These are phyloP conservation scores for Chironomus striatipennis DNA, from an alignment of 1,140 invertebrate genomes.

Conservation along the genomic window DNA sequence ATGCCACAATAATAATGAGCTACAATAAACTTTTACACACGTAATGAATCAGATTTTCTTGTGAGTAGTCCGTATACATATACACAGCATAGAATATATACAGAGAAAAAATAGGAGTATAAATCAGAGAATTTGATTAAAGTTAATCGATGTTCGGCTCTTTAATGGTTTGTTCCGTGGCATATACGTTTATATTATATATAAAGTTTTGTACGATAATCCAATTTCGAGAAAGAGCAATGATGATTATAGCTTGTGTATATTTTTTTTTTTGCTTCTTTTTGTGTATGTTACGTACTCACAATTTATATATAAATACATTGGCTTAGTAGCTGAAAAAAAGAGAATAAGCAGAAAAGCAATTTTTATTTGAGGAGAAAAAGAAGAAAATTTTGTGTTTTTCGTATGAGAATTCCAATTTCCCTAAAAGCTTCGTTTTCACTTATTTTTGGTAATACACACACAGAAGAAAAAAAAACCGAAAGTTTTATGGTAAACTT, in stretches of 20 bases:
- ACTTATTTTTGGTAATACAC: not conserved
- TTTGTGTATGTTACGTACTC: too few species aligned
- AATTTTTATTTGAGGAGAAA: not conserved
- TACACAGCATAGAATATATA: too few species aligned
- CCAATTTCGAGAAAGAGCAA: not conserved
- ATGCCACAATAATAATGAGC: conserved; percentile 16
- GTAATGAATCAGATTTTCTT: conserved; percentile 20
- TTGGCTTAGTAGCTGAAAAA: too few species aligned
- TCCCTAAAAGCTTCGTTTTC: conserved; percentile 7
- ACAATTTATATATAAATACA: too few species aligned
- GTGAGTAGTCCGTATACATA: too few species aligned
- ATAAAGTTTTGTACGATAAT: not conserved
- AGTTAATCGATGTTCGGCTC: not conserved
- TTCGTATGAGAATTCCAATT: conserved; percentile 3
- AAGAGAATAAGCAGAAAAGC: too few species aligned
- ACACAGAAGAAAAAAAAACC: not conserved
- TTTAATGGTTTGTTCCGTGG: not conserved
- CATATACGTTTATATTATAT: not conserved
- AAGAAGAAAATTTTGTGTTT: not conserved
- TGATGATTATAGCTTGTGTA: not conserved
- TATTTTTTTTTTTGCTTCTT: too few species aligned
- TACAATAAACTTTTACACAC: conserved; percentile 22
- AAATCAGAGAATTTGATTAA: not conserved
- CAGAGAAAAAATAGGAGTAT: too few species aligned
- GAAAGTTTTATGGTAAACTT: conserved; percentile 9